Percentiles rank a stretch among this genome's conserved stretches.
These are phyloP conservation scores for Samia ricini DNA, from an alignment of 1,140 invertebrate species.

Conservation along the genomic window DNA sequence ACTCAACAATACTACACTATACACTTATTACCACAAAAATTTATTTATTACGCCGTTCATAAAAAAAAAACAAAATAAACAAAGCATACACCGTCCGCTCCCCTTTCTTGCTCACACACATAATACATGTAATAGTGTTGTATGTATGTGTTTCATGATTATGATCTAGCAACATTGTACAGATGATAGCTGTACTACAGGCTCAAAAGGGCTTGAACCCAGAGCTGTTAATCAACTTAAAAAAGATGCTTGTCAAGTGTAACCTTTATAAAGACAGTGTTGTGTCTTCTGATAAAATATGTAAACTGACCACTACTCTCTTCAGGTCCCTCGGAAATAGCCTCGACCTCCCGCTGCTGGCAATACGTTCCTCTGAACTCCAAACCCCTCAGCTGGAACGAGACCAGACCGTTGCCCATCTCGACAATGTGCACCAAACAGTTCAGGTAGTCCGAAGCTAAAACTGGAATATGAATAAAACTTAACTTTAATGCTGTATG, in stretches of 20 bases:
- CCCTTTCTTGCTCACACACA: too few relatives aligned
- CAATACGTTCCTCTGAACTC: conserved; percentile 99
- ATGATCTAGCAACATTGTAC: too few relatives aligned
- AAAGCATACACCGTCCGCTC: too few relatives aligned
- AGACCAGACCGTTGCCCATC: conserved; percentile 98
- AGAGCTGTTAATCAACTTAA: too few relatives aligned
- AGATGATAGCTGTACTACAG: too few relatives aligned
- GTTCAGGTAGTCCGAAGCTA: conserved; percentile 98
- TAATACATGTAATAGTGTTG: too few relatives aligned
- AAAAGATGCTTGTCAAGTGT: too few relatives aligned
- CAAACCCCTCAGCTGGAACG: conserved; percentile 97
- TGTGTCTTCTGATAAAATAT: not conserved
- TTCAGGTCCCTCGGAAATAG: conserved; percentile 96
- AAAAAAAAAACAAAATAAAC: too few relatives aligned
- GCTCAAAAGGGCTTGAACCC: too few relatives aligned
- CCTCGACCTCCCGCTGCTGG: conserved; percentile 97
- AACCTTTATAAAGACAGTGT: too few relatives aligned
- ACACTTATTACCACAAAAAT: conserved; percentile 1
- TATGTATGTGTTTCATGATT: too few relatives aligned
- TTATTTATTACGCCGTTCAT: too few relatives aligned
- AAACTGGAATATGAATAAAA: conserved; percentile 78
- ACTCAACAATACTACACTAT: conserved; percentile 86
- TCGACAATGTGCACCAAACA: conserved; percentile 99
- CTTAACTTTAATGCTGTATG: not conserved
- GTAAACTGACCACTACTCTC: conserved; percentile 88